These are phyloP conservation scores for Camponotus fellah DNA, from an alignment of 2,888 invertebrate species.

Conservation along the genomic window DNA sequence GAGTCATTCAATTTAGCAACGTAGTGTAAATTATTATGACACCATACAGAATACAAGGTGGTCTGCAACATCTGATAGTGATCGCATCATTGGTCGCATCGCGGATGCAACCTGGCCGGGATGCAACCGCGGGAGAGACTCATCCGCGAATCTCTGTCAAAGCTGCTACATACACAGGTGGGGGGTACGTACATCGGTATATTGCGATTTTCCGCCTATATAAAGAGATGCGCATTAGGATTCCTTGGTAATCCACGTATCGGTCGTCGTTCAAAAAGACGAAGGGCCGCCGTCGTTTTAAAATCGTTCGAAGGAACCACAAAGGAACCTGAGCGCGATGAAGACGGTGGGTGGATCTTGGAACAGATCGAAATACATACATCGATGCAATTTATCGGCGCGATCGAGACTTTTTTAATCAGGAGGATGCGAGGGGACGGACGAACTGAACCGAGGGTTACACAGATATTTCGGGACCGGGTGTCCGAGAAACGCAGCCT, in stretches of 20 bases:
- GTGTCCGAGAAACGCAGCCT: conserved; percentile 39
- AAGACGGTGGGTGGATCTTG: conserved; percentile 81
- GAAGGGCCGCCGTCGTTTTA: conserved; percentile 61
- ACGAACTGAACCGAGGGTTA: background rate
- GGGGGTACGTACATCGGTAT: conserved; percentile 75
- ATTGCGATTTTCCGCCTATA: conserved; percentile 83
- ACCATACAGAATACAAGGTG: background rate
- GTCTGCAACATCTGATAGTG: conserved; percentile 25
- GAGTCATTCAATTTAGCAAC: background rate
- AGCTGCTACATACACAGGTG: conserved; percentile 60
- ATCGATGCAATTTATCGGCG: background rate
- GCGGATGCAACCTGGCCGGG: conserved; percentile 64
- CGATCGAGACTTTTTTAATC: conserved; percentile 16
- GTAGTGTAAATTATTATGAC: background rate
- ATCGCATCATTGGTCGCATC: conserved; percentile 54
- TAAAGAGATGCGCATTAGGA: conserved; percentile 82
- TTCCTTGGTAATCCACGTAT: conserved; percentile 80
- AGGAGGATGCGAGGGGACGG: background rate
- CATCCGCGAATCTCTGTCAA: conserved; percentile 64
- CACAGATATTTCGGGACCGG: background rate
- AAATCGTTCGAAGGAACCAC: conserved; percentile 59
- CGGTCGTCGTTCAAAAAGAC: conserved; percentile 76
- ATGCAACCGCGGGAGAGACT: conserved; percentile 63
- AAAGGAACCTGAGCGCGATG: conserved; percentile 72
- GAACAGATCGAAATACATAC: background rate